phyloP scores from a whole-genome alignment of 2,797 vertebrate genomes.

The Scomberomorus guttatus region DNA sequence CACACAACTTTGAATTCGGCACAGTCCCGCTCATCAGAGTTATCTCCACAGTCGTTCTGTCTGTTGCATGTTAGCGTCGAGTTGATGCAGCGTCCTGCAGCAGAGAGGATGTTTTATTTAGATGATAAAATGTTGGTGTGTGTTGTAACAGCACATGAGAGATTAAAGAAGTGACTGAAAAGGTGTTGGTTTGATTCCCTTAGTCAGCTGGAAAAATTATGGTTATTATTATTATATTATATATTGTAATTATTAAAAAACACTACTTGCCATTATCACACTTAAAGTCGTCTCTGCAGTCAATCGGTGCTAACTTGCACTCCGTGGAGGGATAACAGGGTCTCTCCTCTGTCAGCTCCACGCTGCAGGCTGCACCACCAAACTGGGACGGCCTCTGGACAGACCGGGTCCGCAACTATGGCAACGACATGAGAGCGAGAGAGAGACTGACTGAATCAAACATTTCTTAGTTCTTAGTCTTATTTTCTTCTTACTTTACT shows the following conservation, averaged over 20 bases:
- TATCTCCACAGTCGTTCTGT: constrained; percentile 95
- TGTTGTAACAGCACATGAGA: background rate
- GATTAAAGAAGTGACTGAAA: background rate
- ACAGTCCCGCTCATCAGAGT: constrained; percentile 92
- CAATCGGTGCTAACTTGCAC: constrained; percentile 86
- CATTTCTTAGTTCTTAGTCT: no score
- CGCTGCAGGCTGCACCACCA: constrained; percentile 86
- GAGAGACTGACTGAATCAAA: background rate
- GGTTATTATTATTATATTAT: no score
- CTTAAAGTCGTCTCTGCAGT: constrained; percentile 90
- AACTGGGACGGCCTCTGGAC: constrained; percentile 90
- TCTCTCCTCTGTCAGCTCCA: constrained; percentile 84
- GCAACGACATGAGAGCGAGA: constrained; percentile 25
- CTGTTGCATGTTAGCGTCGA: constrained; percentile 88
- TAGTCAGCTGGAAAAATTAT: no score
- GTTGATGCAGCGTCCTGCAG: constrained; percentile 92
- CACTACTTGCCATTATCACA: constrained; percentile 89
- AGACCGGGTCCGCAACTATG: constrained; percentile 87
- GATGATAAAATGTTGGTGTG: background rate
- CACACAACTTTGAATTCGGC: constrained; percentile 70
- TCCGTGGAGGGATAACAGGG: constrained; percentile 86
- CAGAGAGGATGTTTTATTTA: background rate
- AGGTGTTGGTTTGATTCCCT: background rate
- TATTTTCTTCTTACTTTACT: background rate
- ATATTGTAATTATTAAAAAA: background rate